Percentiles rank a stretch among this genome's conserved stretches.
These are phyloP conservation scores for Macrochelys suwanniensis DNA, from an alignment of 2,797 vertebrate genomes.

Conservation along the genomic window DNA sequence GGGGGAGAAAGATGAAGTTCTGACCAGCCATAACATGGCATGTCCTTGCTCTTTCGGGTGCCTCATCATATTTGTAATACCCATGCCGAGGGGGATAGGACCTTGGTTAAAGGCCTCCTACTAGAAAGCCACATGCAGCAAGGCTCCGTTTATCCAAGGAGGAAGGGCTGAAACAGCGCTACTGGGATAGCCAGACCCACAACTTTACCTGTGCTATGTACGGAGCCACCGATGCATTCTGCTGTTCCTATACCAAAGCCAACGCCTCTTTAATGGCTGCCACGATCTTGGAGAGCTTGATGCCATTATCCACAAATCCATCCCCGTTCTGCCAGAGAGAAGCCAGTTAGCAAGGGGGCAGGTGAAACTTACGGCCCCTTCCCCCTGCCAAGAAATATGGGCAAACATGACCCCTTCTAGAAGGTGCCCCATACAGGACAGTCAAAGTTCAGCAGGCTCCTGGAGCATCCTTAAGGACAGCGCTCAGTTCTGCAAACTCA, in stretches of 20 bases:
- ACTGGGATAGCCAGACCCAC: not conserved
- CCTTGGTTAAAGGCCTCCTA: not conserved
- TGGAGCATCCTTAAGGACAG: not conserved
- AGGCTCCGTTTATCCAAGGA: not conserved
- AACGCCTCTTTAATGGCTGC: slow-evolving; percentile 63
- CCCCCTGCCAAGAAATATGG: not conserved
- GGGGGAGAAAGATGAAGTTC: not conserved
- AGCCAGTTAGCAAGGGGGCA: not conserved
- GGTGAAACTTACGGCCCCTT: not conserved
- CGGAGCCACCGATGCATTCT: not conserved
- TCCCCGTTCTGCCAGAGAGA: slow-evolving; percentile 68
- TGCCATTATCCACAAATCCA: slow-evolving; percentile 73
- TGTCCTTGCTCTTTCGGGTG: not conserved
- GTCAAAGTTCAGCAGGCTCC: not conserved
- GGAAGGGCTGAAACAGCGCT: not conserved
- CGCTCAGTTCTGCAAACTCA: not conserved
- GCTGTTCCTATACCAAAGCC: not conserved
- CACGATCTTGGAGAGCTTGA: slow-evolving; percentile 74
- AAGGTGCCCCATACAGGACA: not conserved
- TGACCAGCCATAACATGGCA: not conserved
- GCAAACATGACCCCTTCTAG: not conserved
- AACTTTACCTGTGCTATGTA: not conserved
- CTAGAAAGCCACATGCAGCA: not conserved
- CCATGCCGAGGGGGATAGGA: not conserved
- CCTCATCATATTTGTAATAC: not conserved